Evolutionary conservation across 2,797 vertebrate genomes (phyloP), one percentile per base, ranked within the genome.

Genomic region (Danio jaintianensis): DNA sequence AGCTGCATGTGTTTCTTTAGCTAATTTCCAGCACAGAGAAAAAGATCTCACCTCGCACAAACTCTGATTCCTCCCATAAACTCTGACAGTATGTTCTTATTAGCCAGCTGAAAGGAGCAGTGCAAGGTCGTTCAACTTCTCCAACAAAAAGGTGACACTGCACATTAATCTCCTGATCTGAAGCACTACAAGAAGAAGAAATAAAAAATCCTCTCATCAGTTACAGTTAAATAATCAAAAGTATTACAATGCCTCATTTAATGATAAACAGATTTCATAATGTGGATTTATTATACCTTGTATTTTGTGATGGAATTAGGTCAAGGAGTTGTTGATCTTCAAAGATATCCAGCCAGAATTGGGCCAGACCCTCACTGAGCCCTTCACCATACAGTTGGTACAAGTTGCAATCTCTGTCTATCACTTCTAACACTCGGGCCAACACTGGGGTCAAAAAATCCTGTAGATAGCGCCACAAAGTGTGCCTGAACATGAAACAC

Each of bases 31-130:
- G 29, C 18, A n/a, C 7, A 43, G 40, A 63, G 12, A 20, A 40
- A 47, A 50, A 66, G 1, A 13, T 18, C 70, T 79, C 29, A 93
- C 93, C 91, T 89, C 89, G 91, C 56, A 90, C 83, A 61, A 92
- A 93, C 56, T 93, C 90, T 0, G 92, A 91, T 81, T 94, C 94
- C 48, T 91, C 92, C 93, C 93, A 95, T 43, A 94, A 82, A 18
- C 78, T 89, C 9, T 94, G 86, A 3, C 92, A 90, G 13, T 91
- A 82, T 22, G 38, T 0, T 45, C 4, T 90, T 75, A 94, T 66
- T 13, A 92, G 85, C 93, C 93, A 94, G 84, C 93, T 93, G 83
- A 94, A 95, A 0, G 92, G 91, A 15, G 92, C 90, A 4, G 63
- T 22, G 62, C 91, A 91, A 3, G 86, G 55, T 0, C 45, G 76